Evolutionary conservation across 2,888 invertebrate genomes (phyloP).

Genomic region (Venusia cambrica): DNA sequence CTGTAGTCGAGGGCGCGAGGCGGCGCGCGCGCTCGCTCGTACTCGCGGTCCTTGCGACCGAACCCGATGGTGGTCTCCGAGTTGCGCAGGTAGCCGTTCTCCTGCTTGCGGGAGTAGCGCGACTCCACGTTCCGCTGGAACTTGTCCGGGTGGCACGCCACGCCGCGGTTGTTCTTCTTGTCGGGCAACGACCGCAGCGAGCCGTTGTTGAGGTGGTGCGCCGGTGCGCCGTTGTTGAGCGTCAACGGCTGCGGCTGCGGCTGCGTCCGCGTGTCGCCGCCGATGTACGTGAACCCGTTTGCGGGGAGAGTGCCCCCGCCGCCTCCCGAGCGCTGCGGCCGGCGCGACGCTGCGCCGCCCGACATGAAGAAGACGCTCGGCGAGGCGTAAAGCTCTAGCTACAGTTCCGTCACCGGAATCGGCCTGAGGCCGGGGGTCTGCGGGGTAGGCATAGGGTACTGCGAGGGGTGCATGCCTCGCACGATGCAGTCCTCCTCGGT

Average conservation of each 20-base stretch:
- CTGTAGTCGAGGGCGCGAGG: slow-evolving; percentile 50
- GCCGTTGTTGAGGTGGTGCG: slow-evolving; percentile 74
- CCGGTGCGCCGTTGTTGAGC: slow-evolving; percentile 76
- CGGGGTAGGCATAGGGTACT: slow-evolving; percentile 75
- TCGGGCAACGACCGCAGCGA: slow-evolving; percentile 73
- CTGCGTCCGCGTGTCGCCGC: slow-evolving; percentile 82
- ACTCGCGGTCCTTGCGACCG: slow-evolving; percentile 58
- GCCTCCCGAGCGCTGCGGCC: slow-evolving; percentile 76
- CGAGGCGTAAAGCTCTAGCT: slow-evolving; percentile 97
- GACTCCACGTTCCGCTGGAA: slow-evolving; percentile 75
- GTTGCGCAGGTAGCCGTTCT: slow-evolving; percentile 73
- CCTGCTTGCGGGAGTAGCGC: slow-evolving; percentile 75
- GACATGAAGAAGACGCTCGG: slow-evolving; percentile 90
- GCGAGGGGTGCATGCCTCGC: slow-evolving; percentile 81
- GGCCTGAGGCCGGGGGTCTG: slow-evolving; percentile 80
- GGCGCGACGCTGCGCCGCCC: slow-evolving; percentile 77
- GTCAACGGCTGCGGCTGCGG: slow-evolving; percentile 67
- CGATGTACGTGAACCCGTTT: slow-evolving; percentile 89
- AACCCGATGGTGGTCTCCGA: slow-evolving; percentile 71
- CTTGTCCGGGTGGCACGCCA: slow-evolving; percentile 72
- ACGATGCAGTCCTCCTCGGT: slow-evolving; percentile 91
- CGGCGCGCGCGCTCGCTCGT: slow-evolving; percentile 40
- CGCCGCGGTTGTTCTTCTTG: slow-evolving; percentile 71
- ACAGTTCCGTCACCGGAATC: slow-evolving; percentile 95
- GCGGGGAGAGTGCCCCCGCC: slow-evolving; percentile 84